phyloP scores from a whole-genome alignment of 1,140 invertebrate species.

The Neelides sp. region DNA sequence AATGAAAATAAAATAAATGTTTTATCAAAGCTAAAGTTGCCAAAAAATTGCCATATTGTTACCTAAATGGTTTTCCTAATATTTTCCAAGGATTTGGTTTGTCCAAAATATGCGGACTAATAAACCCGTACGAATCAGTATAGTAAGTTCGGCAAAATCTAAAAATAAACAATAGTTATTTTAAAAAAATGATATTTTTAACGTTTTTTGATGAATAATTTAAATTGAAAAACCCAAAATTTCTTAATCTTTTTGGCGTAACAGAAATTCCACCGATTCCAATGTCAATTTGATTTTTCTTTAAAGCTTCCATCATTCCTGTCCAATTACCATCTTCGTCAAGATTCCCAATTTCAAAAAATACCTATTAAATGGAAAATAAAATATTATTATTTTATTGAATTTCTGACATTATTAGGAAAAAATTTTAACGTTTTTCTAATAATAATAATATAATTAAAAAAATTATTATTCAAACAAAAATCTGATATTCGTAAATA shows the following conservation, averaged over 20 bases:
- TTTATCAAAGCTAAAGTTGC: no score
- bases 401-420: neutral
- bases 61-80: neutral
- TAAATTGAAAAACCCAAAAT: conserved; percentile 14
- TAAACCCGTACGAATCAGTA: conserved; percentile 7
- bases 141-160: conserved; percentile 3
- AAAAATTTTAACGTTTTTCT: no score
- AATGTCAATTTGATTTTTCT: neutral
- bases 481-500: no score
- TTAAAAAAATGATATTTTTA: no score
- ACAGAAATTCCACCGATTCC: conserved; percentile 4
- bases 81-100: neutral
- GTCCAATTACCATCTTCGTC: conserved; percentile 2
- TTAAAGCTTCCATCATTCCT: neutral
- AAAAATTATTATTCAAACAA: no score
- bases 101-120: neutral
- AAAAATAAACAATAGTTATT: no score
- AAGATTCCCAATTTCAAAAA: neutral
- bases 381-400: neutral
- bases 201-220: no score
- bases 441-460: no score
- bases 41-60: no score
- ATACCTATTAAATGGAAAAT: neutral
- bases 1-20: no score
- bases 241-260: neutral